Evolutionary conservation across 2,113 vertebrate species (phyloP), one percentile per base, ranked within the genome.

Genomic region (Mobula hypostoma): DNA sequence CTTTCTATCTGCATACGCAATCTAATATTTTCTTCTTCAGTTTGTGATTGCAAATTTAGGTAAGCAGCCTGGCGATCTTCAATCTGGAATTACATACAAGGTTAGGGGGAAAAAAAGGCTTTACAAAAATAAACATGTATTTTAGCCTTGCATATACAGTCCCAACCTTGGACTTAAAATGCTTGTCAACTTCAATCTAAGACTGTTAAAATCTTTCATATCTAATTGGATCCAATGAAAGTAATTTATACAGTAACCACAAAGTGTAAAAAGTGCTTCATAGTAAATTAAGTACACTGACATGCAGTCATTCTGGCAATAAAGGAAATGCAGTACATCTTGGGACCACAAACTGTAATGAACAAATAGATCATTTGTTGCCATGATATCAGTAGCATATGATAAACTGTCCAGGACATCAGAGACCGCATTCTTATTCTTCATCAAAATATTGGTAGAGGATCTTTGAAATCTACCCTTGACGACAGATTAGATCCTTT

Each of bases 61-160:
- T 95, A 95, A 0, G 95, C 94, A 0, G 7, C 58, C 66, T 96
- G 96, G 2, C 96, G 95, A 24, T 95, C 95, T 76, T 95, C 95
- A 93, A 97, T 94, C 97, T 98, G 94, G 94, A 94, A 27, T 95
- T 95, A 95, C 94, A 24, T 94, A 94, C 0, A 94, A 36, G 63
- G 32, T 36, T 91, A 40, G 70, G 17, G 36, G 36, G 36, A 36
- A 56, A 93, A 74, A 93, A 93, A 48, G 91, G 11, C 21, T 72
- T 93, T 56, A 74, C 21, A 56, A 48, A 74, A 15, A 93, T 24
- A 72, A 92, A 27, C 68, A 0, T 91, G 3, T 17, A 68, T 90
- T 66, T 56, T 68, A 19, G 61, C 1, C 9, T 66, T 27, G 11
- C 24, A 58, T n/a, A 70, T 68, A 1, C 8, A 70, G 88, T 24